A percentile compares a stretch with the other conserved stretches of the same genome.
phyloP scores from a whole-genome alignment of 2,797 vertebrate genomes.

The Artibeus lituratus region DNA sequence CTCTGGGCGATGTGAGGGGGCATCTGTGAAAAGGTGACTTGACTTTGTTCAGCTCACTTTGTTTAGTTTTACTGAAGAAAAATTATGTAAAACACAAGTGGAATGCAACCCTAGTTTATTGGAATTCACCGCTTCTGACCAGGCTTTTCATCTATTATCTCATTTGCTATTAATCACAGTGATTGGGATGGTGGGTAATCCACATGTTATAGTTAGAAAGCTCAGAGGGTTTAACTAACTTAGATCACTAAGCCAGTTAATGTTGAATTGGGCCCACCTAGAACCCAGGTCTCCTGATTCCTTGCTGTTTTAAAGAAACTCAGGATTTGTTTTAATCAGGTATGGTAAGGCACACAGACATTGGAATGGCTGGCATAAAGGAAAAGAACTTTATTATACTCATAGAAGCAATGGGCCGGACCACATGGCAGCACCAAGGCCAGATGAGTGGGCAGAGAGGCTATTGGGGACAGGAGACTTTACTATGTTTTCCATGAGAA shows the following conservation, averaged over 20 bases:
- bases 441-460: not conserved
- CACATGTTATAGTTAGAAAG: not conserved
- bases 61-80: not conserved
- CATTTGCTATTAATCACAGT: not conserved
- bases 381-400: not conserved
- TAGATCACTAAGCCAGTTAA: not conserved
- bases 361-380: not conserved
- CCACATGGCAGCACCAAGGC: not conserved
- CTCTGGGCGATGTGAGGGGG: not conserved
- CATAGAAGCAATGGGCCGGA: not conserved
- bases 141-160: not conserved
- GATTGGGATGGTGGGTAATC: too few relatives aligned
- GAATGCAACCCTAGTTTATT: not conserved
- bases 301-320: not conserved
- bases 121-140: not conserved
- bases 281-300: not conserved
- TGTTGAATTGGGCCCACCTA: not conserved
- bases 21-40: not conserved
- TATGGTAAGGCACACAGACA: not conserved
- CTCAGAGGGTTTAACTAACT: not conserved
- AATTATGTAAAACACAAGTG: not conserved
- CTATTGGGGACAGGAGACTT: not conserved
- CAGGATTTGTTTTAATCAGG: not conserved
- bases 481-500: not conserved
- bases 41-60: not conserved